Conservation (phyloP, 2,888 invertebrate genomes). For the Plagodis pulveraria region DNA sequence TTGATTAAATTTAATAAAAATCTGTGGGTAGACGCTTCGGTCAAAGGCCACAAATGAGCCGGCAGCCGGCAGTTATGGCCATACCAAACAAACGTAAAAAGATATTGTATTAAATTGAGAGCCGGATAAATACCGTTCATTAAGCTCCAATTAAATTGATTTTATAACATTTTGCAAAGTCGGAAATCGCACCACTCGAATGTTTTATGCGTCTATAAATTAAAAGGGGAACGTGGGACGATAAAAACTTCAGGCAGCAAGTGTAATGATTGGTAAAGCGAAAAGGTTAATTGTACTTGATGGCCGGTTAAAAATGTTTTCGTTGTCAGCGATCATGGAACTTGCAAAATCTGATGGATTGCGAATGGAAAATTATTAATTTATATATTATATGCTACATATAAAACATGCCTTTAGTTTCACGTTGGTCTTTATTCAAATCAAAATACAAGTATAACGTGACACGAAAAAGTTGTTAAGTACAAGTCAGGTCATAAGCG, state of each 20-base stretch:
- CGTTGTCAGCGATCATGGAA: slow-evolving; percentile 3
- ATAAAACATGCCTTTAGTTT: background rate
- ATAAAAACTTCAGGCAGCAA: slow-evolving; percentile 21
- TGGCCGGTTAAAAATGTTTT: slow-evolving; percentile 20
- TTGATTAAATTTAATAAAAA: slow-evolving; percentile 12
- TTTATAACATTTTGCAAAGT: slow-evolving; percentile 37
- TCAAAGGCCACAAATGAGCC: slow-evolving; percentile 37
- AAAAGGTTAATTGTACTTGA: slow-evolving; percentile 19
- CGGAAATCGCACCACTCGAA: slow-evolving; percentile 20
- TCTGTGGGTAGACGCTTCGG: slow-evolving; percentile 10
- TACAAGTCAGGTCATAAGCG: no score
- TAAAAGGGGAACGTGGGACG: slow-evolving; percentile 23
- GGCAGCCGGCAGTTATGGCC: slow-evolving; percentile 27
- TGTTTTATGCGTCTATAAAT: slow-evolving; percentile 27
- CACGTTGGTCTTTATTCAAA: no score
- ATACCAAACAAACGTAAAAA: slow-evolving; percentile 37
- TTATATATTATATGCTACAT: background rate
- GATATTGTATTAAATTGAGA: slow-evolving; percentile 38
- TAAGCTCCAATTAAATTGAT: slow-evolving; percentile 47
- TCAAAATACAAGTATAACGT: no score
- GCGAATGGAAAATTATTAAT: background rate
- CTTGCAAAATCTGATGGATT: no score
- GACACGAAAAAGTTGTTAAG: no score
- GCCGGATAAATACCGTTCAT: slow-evolving; percentile 44
- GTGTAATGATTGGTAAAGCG: slow-evolving; percentile 20